Percentiles rank a stretch among this genome's conserved stretches.
phyloP scores from a whole-genome alignment of 2,797 vertebrate genomes.

The Geotrypetes seraphini region DNA sequence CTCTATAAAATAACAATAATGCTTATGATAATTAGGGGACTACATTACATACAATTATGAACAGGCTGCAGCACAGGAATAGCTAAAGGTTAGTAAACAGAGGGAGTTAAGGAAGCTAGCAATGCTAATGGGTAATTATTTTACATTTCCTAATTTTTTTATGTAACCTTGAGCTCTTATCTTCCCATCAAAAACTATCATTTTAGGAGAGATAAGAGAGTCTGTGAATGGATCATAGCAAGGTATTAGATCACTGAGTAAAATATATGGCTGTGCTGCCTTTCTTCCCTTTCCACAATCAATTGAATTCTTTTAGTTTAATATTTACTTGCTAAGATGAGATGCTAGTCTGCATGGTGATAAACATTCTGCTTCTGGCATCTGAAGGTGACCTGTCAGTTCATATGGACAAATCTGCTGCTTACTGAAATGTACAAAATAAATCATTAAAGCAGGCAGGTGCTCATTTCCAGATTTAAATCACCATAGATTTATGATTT shows the following conservation, averaged over 20 bases:
- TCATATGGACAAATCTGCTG: slow-evolving; percentile 99
- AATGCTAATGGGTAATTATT: slow-evolving; percentile 86
- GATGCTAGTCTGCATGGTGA: slow-evolving; percentile 99
- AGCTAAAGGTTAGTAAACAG: slow-evolving; percentile 27
- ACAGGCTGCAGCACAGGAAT: neutral
- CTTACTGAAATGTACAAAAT: slow-evolving; percentile 99
- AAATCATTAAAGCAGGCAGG: slow-evolving; percentile 99
- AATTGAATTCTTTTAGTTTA: slow-evolving; percentile 99
- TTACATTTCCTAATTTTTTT: slow-evolving; percentile 79
- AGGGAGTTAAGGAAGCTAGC: slow-evolving; percentile 50
- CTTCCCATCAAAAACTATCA: slow-evolving; percentile 76
- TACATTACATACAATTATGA: neutral
- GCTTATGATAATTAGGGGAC: too few relatives aligned
- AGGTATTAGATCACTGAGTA: slow-evolving; percentile 81
- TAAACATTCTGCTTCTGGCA: slow-evolving; percentile 98
- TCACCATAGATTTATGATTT: slow-evolving; percentile 99
- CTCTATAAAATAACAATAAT: too few relatives aligned
- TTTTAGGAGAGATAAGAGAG: slow-evolving; percentile 45
- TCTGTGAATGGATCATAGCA: slow-evolving; percentile 52
- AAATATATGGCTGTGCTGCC: slow-evolving; percentile 88
- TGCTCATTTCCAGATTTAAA: slow-evolving; percentile 93
- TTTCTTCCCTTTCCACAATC: slow-evolving; percentile 93
- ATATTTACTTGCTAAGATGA: slow-evolving; percentile 99
- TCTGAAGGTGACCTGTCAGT: slow-evolving; percentile 99
- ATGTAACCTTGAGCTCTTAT: slow-evolving; percentile 82